A percentile compares a stretch with the other conserved stretches of the same genome.
Conservation (phyloP, 2,113 vertebrate genomes). For the Pyrgilauda ruficollis region DNA sequence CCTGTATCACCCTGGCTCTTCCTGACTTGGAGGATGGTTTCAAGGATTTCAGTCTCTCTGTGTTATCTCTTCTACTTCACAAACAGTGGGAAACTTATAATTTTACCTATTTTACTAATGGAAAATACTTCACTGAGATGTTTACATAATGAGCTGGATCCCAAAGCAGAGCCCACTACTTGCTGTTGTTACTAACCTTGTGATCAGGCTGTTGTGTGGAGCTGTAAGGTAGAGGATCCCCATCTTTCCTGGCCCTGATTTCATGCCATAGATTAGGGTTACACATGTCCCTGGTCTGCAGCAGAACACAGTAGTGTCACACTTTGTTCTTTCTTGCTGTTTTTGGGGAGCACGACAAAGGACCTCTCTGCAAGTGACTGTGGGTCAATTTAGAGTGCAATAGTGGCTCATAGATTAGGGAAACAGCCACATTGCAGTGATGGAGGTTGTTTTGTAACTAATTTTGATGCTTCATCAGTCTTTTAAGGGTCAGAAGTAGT, state of each 20-base stretch:
- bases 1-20: background rate
- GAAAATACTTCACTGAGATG: background rate
- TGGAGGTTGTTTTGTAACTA: too few relatives aligned
- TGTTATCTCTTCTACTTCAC: background rate
- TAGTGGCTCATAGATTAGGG: background rate
- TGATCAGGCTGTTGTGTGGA: background rate
- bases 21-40: background rate
- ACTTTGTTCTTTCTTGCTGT: background rate
- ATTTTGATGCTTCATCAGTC: background rate
- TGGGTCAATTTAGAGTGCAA: background rate
- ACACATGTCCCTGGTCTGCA: background rate
- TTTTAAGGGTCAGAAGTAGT: background rate
- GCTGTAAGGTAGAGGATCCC: too few relatives aligned
- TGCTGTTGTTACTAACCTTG: fast-evolving
- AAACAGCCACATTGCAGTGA: background rate
- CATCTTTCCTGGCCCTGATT: background rate
- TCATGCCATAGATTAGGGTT: background rate
- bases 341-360: background rate
- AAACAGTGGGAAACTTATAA: background rate
- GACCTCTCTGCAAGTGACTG: background rate
- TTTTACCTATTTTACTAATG: background rate
- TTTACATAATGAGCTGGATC: background rate
- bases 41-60: background rate
- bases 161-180: background rate
- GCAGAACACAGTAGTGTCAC: background rate